A percentile compares a stretch with the other conserved stretches of the same genome.
Conservation (phyloP, 2,888 invertebrate species). For the Teleogryllus oceanicus region DNA sequence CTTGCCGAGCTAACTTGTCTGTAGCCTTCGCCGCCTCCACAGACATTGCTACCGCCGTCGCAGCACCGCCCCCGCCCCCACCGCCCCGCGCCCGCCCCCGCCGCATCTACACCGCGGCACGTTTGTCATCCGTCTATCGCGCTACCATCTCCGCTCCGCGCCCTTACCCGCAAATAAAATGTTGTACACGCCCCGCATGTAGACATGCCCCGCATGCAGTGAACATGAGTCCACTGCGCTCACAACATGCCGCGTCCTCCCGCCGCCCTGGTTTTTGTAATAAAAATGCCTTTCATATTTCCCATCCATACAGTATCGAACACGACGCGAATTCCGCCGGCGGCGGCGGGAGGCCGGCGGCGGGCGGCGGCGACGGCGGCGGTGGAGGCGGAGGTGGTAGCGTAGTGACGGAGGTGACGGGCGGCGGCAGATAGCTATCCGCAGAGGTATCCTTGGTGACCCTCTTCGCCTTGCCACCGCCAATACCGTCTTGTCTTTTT, state of each 20-base stretch:
- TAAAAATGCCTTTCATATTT: neutral
- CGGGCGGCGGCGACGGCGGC: neutral
- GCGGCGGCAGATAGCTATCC: no score
- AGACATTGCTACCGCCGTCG: no score
- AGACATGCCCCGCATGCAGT: neutral
- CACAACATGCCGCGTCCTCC: neutral
- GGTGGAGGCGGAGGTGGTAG: neutral
- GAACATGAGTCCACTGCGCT: neutral
- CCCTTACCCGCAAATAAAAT: conserved; percentile 11
- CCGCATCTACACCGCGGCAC: no score
- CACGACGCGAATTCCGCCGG: neutral
- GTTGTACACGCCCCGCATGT: neutral
- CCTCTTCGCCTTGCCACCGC: no score
- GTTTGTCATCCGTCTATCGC: no score
- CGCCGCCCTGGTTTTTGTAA: conserved; percentile 8
- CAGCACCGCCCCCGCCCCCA: no score
- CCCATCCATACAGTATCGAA: conserved; percentile 1
- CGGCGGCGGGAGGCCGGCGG: neutral
- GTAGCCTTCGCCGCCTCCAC: no score
- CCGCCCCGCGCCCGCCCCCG: no score
- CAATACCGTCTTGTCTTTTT: no score
- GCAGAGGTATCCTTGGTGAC: no score
- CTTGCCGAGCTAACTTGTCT: no score
- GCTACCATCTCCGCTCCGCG: no score
- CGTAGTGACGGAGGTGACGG: neutral